Percentiles rank a stretch among this genome's conserved stretches.
Conservation (phyloP, 2,113 vertebrate genomes). For the Petromus typicus region DNA sequence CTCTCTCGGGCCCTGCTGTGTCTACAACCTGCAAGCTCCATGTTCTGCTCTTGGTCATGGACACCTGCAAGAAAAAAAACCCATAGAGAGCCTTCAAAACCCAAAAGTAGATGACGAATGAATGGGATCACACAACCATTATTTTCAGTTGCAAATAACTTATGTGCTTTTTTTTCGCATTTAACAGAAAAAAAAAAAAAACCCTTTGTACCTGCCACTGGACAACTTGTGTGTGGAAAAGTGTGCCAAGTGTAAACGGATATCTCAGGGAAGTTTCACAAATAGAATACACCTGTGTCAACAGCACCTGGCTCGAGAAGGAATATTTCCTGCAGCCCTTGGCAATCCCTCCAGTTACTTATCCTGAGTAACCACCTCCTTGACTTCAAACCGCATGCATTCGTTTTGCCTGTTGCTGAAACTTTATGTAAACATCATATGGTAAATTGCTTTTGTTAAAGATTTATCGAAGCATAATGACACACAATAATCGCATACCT, state of each 20-base stretch:
- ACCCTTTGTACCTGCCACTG: neutral
- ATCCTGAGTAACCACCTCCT: neutral
- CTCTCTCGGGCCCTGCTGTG: conserved; percentile 52
- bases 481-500: neutral
- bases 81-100: conserved; percentile 47
- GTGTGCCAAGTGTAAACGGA: neutral
- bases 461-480: neutral
- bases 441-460: neutral
- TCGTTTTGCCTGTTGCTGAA: neutral
- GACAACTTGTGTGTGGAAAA: neutral
- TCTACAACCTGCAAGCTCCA: conserved; percentile 65
- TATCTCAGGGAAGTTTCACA: neutral
- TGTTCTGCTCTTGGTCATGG: conserved; percentile 66
- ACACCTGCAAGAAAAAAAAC: conserved; percentile 66
- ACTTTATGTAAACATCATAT: neutral
- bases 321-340: neutral
- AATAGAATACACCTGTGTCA: neutral
- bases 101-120: conserved; percentile 68
- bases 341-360: neutral
- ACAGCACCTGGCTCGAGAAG: neutral
- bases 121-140: neutral
- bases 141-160: conserved; percentile 75
- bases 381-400: neutral
- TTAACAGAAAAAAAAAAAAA: conserved; percentile 54
- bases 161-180: conserved; percentile 59